phyloP scores from a whole-genome alignment of 2,888 invertebrate species.

The Coenonympha arcania region DNA sequence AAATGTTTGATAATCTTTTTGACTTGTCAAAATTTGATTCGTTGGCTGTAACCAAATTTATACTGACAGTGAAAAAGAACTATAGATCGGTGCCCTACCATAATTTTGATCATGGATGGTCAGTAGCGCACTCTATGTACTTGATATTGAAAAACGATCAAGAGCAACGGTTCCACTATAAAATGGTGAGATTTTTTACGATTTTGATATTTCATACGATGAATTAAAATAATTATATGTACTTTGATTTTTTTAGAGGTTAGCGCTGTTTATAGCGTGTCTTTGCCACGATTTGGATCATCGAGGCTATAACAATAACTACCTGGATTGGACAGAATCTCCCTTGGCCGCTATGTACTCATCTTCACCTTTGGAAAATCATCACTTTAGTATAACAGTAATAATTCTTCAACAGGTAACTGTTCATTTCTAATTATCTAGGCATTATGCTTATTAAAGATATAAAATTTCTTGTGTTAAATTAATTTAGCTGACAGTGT shows the following conservation, averaged over 20 bases:
- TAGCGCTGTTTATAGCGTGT: conserved; percentile 85
- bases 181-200: conserved; percentile 43
- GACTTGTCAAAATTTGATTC: conserved; percentile 78
- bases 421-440: background rate
- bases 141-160: conserved; percentile 77
- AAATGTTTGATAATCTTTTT: conserved; percentile 85
- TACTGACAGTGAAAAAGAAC: conserved; percentile 87
- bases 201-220: background rate
- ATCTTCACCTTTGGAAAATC: conserved; percentile 90
- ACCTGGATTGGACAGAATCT: conserved; percentile 86
- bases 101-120: conserved; percentile 91
- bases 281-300: conserved; percentile 91
- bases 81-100: conserved; percentile 89
- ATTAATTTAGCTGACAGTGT: too few species aligned
- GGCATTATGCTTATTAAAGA: background rate
- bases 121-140: conserved; percentile 89
- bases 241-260: conserved; percentile 66
- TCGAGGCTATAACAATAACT: conserved; percentile 88
- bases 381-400: conserved; percentile 91
- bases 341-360: conserved; percentile 89
- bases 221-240: conserved; percentile 31
- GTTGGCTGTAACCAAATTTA: conserved; percentile 79
- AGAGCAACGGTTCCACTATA: conserved; percentile 39
- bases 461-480: background rate
- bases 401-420: conserved; percentile 85